Evolutionary conservation across 2,888 invertebrate genomes (phyloP), one percentile per base, ranked within the genome.

Genomic region (Pheosia gnoma): DNA sequence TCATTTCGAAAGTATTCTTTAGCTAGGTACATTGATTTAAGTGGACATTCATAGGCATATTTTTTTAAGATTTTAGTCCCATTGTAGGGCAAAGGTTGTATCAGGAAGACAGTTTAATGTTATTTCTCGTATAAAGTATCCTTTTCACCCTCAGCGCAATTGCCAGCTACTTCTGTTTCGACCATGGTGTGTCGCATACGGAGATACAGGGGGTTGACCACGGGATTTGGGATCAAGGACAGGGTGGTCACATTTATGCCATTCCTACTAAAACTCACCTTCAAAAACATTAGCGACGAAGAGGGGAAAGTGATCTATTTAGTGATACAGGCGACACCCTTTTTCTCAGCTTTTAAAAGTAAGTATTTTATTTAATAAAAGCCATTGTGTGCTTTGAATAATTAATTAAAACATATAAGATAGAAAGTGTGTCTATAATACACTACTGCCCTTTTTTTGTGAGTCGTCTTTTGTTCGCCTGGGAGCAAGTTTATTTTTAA

Each of bases 331-430:
- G 97, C 97, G 2, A 95, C 95, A 4, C 96, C 96, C 0, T 95
- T 97, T 43, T 94, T 93, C 73, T 96, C 97, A 8, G 96, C 96
- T 11, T 98, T 97, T 83, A 96, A 95, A 95, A 94, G 98, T 98
- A 91, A 89, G 90, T 84, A 38, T 38, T 9, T 43, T 43, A 4
- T 43, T 43, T 25, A 25, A 41, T 41, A 5, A 41, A 41, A 41
- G 41, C 8, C 41, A 3, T 41, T 25, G 0, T 25, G 25, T 1
- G 25, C 25, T 25, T 25, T 25, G 25, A 25, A 25, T 25, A 2
- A 25, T 1, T 25, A 25, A 25, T 25, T 25, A 25, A 25, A 25
- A 25, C 25, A 25, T 25, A 25, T 25, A 1, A 25, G 25, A 25
- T 25, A 25, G 25, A 25, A 25, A n/a, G n/a, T 25, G 2, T 25